Percentiles rank a stretch among this genome's conserved stretches.
These are phyloP conservation scores for Druon quercuslanigerum DNA, from an alignment of 1,140 invertebrate genomes.

Conservation along the genomic window DNA sequence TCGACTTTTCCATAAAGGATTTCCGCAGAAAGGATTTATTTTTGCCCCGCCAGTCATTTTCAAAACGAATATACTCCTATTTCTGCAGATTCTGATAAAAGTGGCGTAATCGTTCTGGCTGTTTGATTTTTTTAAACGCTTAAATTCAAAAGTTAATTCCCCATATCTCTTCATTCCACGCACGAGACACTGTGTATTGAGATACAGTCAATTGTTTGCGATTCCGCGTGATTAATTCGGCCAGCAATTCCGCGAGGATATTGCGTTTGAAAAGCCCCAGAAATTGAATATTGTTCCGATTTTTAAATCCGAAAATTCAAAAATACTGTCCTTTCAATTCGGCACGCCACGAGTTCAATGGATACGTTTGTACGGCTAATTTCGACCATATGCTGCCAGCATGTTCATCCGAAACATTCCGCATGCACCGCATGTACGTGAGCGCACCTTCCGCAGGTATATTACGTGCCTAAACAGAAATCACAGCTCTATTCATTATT, in stretches of 20 bases:
- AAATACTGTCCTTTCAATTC: conserved; percentile 22
- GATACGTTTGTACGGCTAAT: conserved; percentile 17
- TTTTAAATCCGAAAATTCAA: conserved; percentile 2
- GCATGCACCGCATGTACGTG: conserved; percentile 18
- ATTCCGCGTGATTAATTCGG: conserved; percentile 9
- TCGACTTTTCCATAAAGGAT: no score
- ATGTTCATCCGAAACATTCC: conserved; percentile 16
- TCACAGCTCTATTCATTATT: conserved; percentile 23
- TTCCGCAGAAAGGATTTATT: no score
- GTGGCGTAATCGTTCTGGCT: background rate
- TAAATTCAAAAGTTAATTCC: background rate
- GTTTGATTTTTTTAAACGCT: background rate
- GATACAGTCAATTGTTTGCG: conserved; percentile 24
- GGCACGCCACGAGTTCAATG: conserved; percentile 17
- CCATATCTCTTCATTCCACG: conserved; percentile 21
- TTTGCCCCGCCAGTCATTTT: no score
- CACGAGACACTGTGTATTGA: conserved; percentile 17
- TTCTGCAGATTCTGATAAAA: background rate
- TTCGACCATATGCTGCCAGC: conserved; percentile 26
- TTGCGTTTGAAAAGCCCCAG: conserved; percentile 14
- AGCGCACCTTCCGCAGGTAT: conserved; percentile 7
- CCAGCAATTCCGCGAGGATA: background rate
- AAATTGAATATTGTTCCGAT: conserved; percentile 20
- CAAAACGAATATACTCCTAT: no score
- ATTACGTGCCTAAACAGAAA: conserved; percentile 30